Base-by-base conservation (phyloP, 1,140 invertebrate species). In the Scylla paramamosain region DNA sequence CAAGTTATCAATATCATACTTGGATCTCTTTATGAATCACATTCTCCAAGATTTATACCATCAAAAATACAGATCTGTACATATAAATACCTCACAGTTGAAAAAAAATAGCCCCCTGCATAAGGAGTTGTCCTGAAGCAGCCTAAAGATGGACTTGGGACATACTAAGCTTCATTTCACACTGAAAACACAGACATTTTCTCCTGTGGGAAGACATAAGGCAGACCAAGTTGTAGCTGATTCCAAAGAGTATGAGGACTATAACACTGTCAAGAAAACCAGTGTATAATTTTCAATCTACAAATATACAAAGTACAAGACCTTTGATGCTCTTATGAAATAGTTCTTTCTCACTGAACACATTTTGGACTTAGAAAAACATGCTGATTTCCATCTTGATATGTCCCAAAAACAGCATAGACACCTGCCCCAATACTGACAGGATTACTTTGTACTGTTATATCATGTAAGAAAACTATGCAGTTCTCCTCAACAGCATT, bases 121-220 rank as follows among this genome's bases (percentile, higher is more conserved):
- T n/a, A n/a, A 77, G 59, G 59, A 67, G 67, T 77, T 77, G n/a
- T 7, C 25, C n/a, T 77, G 25, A 77, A 77, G 67, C 67, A 77
- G n/a, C 67, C 52, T 77, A n/a, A 7, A 77, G 67, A 77, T 77
- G 67, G 67, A 77, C 67, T 77, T 77, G 67, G 67, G 16, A 77
- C 67, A 77, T 7, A 77, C 20, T 77, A 77, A 25, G n/a, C 67
- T 77, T 77, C 52, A 77, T 77, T n/a, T 77, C 67, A 77, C 67
- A 77, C 20, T 77, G 67, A 20, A 77, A 77, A 77, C 20, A 77
- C 67, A n/a, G 12, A 77, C 20, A 77, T n/a, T n/a, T n/a, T 77
- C n/a, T 77, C 67, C 67, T 77, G 67, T 77, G 67, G 67, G 67
- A 77, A 77, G 67, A 77, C 67, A 77, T 77, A 77, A 77, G 67